A percentile compares a stretch with the other conserved stretches of the same genome.
phyloP scores from a whole-genome alignment of 2,113 vertebrate genomes.

The Eulacestoma nigropectus region DNA sequence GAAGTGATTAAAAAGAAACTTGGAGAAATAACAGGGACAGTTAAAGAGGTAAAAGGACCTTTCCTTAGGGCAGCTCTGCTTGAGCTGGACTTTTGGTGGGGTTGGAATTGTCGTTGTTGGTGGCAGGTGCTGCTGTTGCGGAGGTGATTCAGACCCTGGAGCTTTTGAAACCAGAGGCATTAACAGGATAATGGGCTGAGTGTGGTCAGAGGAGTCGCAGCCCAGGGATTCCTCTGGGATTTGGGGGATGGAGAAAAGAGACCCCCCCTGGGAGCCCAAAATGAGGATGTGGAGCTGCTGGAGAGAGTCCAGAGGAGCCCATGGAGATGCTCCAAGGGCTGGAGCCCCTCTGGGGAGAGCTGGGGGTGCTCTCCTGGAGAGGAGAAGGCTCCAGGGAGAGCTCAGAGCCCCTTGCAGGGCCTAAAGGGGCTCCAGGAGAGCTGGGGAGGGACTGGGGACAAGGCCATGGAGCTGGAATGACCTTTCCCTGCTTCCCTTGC shows the following conservation, averaged over 20 bases:
- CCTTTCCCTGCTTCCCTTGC: background rate
- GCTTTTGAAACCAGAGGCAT: background rate
- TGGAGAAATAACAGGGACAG: constrained; percentile 81
- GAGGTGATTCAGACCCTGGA: background rate
- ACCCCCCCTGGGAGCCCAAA: no score
- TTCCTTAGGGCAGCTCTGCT: background rate
- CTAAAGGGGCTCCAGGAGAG: background rate
- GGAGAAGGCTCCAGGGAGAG: background rate
- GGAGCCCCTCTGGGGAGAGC: background rate
- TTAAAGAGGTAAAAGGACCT: constrained; percentile 83
- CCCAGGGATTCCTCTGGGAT: background rate
- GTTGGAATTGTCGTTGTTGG: background rate
- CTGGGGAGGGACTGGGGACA: accelerated
- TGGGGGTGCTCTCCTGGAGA: background rate
- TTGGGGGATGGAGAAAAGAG: background rate
- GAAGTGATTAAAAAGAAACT: constrained; percentile 89
- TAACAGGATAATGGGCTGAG: background rate
- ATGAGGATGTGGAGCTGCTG: background rate
- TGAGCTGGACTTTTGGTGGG: accelerated
- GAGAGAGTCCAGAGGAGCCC: background rate
- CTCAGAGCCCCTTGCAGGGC: background rate
- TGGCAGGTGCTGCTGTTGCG: background rate
- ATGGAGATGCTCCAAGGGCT: background rate
- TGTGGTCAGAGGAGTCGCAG: background rate
- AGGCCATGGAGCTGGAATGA: background rate